phyloP scores from a whole-genome alignment of 2,797 vertebrate genomes.

The Tokudaia muenninki region DNA sequence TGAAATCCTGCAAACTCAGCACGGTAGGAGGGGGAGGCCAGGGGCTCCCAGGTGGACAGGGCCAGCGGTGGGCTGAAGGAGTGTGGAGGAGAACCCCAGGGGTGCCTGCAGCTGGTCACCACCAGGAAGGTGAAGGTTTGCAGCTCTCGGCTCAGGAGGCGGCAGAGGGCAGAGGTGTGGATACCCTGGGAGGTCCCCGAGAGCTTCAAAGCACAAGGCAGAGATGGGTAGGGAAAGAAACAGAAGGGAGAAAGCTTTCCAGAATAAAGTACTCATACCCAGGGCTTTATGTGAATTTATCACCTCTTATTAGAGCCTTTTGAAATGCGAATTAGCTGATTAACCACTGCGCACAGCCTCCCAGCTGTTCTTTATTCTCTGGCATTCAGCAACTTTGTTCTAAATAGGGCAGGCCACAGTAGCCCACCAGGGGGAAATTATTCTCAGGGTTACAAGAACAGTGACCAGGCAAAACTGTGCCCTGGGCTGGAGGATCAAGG shows the following conservation, averaged over 20 bases:
- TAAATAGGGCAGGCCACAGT: conserved; percentile 78
- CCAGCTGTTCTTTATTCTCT: conserved; percentile 82
- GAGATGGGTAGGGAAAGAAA: conserved; percentile 3
- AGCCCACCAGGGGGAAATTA: conserved; percentile 82
- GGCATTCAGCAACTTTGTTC: conserved; percentile 79
- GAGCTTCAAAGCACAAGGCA: conserved; percentile 66
- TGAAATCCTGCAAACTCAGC: background rate
- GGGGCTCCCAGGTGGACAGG: background rate
- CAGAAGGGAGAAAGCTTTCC: conserved; percentile 33
- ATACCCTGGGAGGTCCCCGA: conserved; percentile 59
- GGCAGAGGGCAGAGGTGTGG: background rate
- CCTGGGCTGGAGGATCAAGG: conserved; percentile 35
- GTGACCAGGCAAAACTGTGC: conserved; percentile 71
- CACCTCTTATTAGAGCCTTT: conserved; percentile 85
- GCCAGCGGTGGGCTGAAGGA: background rate
- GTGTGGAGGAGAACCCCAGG: background rate
- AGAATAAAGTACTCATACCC: conserved; percentile 77
- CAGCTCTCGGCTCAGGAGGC: background rate
- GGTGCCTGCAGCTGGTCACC: background rate
- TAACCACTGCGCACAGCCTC: conserved; percentile 80
- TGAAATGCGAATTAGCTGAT: conserved; percentile 86
- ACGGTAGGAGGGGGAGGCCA: fast-evolving
- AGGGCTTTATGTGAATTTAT: conserved; percentile 82
- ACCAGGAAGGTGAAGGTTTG: background rate
- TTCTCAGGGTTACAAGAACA: conserved; percentile 81